Evolutionary conservation across 2,113 vertebrate species (phyloP).

Genomic region (Australoheros scitulus): DNA sequence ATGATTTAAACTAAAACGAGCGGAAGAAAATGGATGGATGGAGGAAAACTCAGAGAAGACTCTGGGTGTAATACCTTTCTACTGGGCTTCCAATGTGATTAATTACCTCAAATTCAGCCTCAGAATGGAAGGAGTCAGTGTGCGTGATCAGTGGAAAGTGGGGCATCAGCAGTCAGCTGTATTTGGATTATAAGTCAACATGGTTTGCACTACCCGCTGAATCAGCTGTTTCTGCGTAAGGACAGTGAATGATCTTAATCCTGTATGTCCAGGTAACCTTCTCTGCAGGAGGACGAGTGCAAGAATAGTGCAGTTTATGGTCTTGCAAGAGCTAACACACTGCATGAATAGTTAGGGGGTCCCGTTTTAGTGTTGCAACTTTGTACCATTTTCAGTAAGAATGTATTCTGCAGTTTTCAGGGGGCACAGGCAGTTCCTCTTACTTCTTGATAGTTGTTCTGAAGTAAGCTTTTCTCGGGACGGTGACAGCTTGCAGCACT

Average conservation of each 20-base stretch:
- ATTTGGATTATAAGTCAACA: constrained; percentile 68
- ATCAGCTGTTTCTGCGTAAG: constrained; percentile 60
- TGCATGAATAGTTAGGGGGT: background rate
- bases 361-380: constrained; percentile 20
- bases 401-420: constrained; percentile 20
- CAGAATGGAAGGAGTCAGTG: constrained; percentile 22
- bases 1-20: background rate
- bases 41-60: constrained; percentile 3
- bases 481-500: constrained; percentile 66
- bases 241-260: constrained; percentile 72
- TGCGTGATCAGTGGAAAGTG: constrained; percentile 52
- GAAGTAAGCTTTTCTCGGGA: constrained; percentile 61
- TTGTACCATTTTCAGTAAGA: constrained; percentile 20
- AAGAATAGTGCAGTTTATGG: background rate
- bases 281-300: constrained; percentile 40
- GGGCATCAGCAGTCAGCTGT: constrained; percentile 62
- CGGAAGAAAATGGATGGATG: too few relatives aligned
- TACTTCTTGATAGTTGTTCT: constrained; percentile 54
- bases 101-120: constrained; percentile 39
- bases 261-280: constrained; percentile 65
- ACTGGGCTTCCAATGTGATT: constrained; percentile 24
- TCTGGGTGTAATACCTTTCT: constrained; percentile 19
- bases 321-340: background rate
- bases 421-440: constrained; percentile 27
- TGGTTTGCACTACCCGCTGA: constrained; percentile 62